Base-by-base conservation (phyloP, 2,888 invertebrate genomes). In the Philhelius pedissequus region DNA sequence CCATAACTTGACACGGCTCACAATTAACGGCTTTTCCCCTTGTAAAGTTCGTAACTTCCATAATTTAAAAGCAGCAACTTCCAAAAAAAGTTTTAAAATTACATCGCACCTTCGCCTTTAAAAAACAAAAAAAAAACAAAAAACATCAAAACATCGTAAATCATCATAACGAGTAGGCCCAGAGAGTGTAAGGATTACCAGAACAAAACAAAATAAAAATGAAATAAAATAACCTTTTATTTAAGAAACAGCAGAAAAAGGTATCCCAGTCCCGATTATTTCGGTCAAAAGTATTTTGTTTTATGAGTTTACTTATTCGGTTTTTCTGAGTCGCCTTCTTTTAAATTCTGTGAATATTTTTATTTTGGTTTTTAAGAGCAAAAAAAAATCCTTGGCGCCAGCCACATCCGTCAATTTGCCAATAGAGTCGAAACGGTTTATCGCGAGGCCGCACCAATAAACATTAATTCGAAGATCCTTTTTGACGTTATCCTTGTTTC, bases 121-220 rank as follows among this genome's bases (percentile, higher is more conserved):
- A n/a, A n/a, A n/a, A n/a, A n/a, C n/a, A n/a, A n/a, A n/a, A n/a
- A n/a, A n/a, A n/a, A n/a, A n/a, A n/a, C n/a, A n/a, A n/a, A n/a
- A 60, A 40, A 15, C 60, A 40, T 60, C 27, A 54, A 68, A 52
- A 38, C 25, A 27, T 82, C 77, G 71, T 82, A 82, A 82, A 77
- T 82, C 82, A 82, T 82, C 56, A 68, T 77, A 60, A 77, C 56
- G 77, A 82, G 45, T 56, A 66, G 43, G 56, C 64, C 64, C 6
- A 56, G 11, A 38, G 40, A 9, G 15, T 25, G 7, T 38, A 58
- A 40, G 60, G 60, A 60, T 60, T 60, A 27, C 13, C n/a, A n/a
- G n/a, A 56, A 6, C 13, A 22, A 54, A 25, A 3, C 18, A 18
- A 18, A 43, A 2, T 1, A 1, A 20, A 4, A 3, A 6, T 18